A percentile compares a stretch with the other conserved stretches of the same genome.
Conservation (phyloP, 1,140 invertebrate species). For the Lasioglossum albipes region DNA sequence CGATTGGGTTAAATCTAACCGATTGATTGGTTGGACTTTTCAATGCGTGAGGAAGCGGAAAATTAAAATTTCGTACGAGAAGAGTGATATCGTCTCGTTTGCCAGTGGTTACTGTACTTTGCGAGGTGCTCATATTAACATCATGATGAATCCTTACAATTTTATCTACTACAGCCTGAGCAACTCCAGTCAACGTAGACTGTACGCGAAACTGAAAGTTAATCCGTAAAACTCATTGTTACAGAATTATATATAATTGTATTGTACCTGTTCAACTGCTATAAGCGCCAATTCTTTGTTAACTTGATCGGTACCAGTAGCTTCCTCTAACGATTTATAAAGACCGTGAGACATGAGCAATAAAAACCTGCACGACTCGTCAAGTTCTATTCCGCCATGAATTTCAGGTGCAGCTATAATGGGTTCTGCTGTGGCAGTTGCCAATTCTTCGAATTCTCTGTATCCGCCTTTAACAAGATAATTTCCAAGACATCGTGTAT, state of each 20-base stretch:
- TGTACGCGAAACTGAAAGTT: constrained; percentile 87
- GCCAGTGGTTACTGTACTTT: constrained; percentile 77
- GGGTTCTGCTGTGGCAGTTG: constrained; percentile 86
- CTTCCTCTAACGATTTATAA: constrained; percentile 91
- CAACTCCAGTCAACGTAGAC: constrained; percentile 89
- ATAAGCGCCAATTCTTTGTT: constrained; percentile 90
- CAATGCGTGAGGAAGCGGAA: constrained; percentile 84
- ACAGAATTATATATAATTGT: not conserved
- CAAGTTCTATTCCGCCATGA: constrained; percentile 88
- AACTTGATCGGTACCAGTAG: constrained; percentile 88
- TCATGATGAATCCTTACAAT: constrained; percentile 92
- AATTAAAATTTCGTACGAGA: constrained; percentile 93
- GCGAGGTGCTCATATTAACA: constrained; percentile 85
- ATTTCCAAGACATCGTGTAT: constrained; percentile 92
- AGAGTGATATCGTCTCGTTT: constrained; percentile 91
- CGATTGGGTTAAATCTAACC: constrained; percentile 82
- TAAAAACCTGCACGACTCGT: constrained; percentile 90
- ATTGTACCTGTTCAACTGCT: constrained; percentile 86
- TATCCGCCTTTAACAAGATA: constrained; percentile 93
- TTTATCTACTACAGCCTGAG: constrained; percentile 93
- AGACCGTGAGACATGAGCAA: constrained; percentile 92
- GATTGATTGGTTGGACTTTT: constrained; percentile 79
- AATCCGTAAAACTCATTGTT: constrained; percentile 23
- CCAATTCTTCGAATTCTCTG: constrained; percentile 89
- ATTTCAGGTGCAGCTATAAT: constrained; percentile 92